A percentile compares a stretch with the other conserved stretches of the same genome.
Conservation (phyloP, 2,113 vertebrate species). For the Microcebus ravelobensis region DNA sequence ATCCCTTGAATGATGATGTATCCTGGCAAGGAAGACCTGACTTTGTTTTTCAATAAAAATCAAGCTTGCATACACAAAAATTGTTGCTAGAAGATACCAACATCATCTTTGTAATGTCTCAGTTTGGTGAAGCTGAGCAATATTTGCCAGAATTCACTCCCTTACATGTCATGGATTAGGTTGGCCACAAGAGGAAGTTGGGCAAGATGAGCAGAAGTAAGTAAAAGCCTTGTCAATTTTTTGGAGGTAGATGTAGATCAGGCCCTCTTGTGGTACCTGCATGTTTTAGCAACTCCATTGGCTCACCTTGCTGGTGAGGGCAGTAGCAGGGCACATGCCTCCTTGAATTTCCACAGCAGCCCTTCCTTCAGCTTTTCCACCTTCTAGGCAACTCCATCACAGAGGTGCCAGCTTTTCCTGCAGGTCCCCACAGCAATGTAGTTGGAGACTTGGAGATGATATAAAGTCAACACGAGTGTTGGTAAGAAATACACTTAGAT, state of each 20-base stretch:
- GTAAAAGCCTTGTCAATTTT: neutral
- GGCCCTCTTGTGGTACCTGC: neutral
- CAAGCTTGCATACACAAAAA: neutral
- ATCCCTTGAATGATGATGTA: neutral
- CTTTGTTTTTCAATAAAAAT: slow-evolving; percentile 15
- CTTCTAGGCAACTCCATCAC: neutral
- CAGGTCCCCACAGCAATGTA: neutral
- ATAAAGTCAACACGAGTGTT: neutral
- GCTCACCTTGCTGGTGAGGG: neutral
- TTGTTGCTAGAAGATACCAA: neutral
- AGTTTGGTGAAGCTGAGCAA: neutral
- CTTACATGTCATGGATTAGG: neutral
- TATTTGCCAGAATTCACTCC: neutral
- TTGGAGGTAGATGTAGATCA: neutral
- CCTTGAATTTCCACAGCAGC: neutral
- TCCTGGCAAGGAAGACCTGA: neutral
- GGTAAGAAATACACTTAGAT: neutral
- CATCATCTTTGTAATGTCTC: neutral
- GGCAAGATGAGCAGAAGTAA: neutral
- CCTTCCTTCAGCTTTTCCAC: neutral
- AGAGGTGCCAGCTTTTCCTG: neutral
- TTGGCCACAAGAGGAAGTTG: neutral
- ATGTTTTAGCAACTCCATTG: neutral
- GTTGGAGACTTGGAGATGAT: neutral
- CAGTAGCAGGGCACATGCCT: fast-evolving